These are phyloP conservation scores for Hypselothyrea guttata DNA, from an alignment of 2,888 invertebrate species.

Conservation along the genomic window DNA sequence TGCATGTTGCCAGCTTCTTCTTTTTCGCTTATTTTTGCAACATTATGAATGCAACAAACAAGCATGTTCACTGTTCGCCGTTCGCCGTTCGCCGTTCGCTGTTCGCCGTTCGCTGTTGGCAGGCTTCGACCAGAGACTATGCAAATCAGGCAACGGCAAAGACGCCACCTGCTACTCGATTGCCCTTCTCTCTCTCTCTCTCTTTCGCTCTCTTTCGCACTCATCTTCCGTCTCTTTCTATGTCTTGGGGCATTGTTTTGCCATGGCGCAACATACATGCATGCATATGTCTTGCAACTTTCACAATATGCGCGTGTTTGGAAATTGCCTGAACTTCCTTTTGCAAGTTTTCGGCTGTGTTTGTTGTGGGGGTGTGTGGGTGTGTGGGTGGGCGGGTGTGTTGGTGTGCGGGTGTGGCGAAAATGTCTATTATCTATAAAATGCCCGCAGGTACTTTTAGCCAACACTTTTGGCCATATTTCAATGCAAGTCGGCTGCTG, in stretches of 20 bases:
- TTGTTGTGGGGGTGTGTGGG: conserved; percentile 10
- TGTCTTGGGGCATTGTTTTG: conserved; percentile 49
- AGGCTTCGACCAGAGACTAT: conserved; percentile 58
- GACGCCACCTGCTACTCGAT: conserved; percentile 10
- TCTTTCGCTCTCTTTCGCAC: neutral
- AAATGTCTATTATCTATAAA: conserved; percentile 75
- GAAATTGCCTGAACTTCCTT: conserved; percentile 66
- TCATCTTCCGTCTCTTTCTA: neutral
- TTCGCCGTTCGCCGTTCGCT: conserved; percentile 7
- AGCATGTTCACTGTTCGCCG: conserved; percentile 10
- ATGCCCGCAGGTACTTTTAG: conserved; percentile 75
- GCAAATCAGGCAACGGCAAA: conserved; percentile 63
- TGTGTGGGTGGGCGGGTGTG: conserved; percentile 6
- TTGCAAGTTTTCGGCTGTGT: conserved; percentile 38
- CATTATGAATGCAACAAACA: conserved; percentile 70
- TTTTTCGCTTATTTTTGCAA: conserved; percentile 25
- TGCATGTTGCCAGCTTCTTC: conserved; percentile 42
- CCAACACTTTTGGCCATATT: conserved; percentile 63
- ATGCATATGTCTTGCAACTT: conserved; percentile 44
- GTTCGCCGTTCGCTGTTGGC: conserved; percentile 15
- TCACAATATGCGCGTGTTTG: conserved; percentile 59
- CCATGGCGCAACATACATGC: conserved; percentile 8
- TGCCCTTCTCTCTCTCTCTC: too few species aligned
- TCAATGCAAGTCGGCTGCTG: conserved; percentile 70
- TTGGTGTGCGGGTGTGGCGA: conserved; percentile 33